Evolutionary conservation across 1,140 invertebrate genomes (phyloP).

Genomic region (Lepidurus packardi): DNA sequence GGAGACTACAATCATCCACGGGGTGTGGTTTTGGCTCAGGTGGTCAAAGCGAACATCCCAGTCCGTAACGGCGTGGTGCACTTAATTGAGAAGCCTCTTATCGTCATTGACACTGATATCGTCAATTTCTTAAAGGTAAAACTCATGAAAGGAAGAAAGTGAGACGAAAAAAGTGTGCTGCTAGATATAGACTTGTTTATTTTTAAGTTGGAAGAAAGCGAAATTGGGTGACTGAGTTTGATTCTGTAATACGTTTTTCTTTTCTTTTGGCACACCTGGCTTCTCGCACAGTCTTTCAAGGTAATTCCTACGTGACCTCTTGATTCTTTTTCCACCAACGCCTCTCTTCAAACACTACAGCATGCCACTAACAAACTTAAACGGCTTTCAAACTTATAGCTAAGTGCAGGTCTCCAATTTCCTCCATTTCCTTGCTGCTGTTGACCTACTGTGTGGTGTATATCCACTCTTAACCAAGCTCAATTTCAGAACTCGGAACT

Average conservation of each 20-base stretch:
- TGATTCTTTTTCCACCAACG: background rate
- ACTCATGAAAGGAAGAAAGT: constrained; percentile 34
- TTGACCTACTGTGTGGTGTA: background rate
- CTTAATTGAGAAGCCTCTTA: constrained; percentile 79
- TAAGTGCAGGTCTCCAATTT: background rate
- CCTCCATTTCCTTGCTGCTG: background rate
- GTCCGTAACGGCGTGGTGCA: constrained; percentile 87
- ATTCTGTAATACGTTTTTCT: background rate
- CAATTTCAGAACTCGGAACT: constrained; percentile 20
- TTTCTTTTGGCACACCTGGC: constrained; percentile 3
- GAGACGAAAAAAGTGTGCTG: too few relatives aligned
- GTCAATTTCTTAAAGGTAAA: constrained; percentile 77
- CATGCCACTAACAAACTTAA: background rate
- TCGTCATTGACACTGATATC: constrained; percentile 79
- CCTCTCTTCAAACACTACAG: background rate
- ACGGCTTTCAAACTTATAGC: background rate
- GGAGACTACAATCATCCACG: constrained; percentile 65
- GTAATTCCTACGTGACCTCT: constrained; percentile 21
- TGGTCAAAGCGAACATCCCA: constrained; percentile 84
- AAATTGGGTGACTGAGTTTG: background rate
- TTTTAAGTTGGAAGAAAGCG: background rate
- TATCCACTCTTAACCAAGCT: background rate
- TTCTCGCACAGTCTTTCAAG: constrained; percentile 21
- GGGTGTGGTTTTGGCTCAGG: constrained; percentile 77
- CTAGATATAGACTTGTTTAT: too few relatives aligned